Evolutionary conservation across 2,797 vertebrate species (phyloP), one percentile per base, ranked within the genome.

Genomic region (Artibeus jamaicensis): DNA sequence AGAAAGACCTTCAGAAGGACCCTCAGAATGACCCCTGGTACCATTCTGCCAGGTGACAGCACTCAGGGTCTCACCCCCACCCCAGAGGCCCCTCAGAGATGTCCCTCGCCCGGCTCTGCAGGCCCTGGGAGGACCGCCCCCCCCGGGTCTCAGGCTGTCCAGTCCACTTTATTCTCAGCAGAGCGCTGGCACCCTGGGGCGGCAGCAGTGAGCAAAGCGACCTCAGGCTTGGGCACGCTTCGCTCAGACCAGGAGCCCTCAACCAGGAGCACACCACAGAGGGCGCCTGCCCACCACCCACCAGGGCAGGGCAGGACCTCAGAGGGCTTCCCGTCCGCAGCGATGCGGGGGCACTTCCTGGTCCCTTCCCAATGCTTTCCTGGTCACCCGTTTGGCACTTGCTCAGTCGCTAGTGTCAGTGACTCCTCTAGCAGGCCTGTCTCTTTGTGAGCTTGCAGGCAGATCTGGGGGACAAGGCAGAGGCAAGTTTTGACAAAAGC

Each of bases 111-210:
- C 46, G 22, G 21, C n/a, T 24, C 57, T 15, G 37, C n/a, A 70
- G 85, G 32, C 19, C 39, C 6, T 2, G 12, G n/a, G 22, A 44
- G 18, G 34, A 15, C 46, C n/a, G n/a, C n/a, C n/a, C n/a, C 32
- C 26, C 0, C 42, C 1, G 2, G 11, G 6, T 16, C 48, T 16
- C 48, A 16, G 2, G 29, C 24, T 78, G 32, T 53, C 84, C 48
- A 5, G 42, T 24, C 19, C 1, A 5, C 84, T 18, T 48, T 29
- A 1, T 32, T 37, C 39, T 39, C 86, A 53, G 26, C 3, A 9
- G 19, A 16, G 34, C 53, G 11, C 16, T 12, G 9, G 57, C 0
- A 0, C 57, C 65, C 24, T 11, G 39, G 37, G 67, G 12, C 5
- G 12, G 2, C 0, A 18, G 89, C 16, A 14, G 83, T 16, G 48